Evolutionary conservation across 2,888 invertebrate species (phyloP), one percentile per base, ranked within the genome.

Genomic region (Callyntrura guangdongensis): DNA sequence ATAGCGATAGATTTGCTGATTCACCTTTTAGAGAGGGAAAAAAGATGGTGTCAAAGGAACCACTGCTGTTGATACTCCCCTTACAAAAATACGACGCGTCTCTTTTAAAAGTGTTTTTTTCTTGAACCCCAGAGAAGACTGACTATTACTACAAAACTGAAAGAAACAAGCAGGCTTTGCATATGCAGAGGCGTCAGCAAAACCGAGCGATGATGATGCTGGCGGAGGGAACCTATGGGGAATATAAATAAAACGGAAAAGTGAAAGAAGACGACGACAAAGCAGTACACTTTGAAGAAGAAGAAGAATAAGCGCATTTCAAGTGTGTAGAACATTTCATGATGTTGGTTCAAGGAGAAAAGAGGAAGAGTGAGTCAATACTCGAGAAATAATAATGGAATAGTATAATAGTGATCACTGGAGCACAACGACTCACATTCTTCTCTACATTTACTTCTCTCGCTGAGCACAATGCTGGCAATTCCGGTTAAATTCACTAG

Each of bases 321-420:
- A 36, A 72, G 12, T 45, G 45, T 64, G 69, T 3, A 59, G 17
- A 81, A 17, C 77, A 53, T 77, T 77, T 77, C 77, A 53, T 56
- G 79, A 72, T 36, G 36, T 36, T 36, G 36, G 36, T 36, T 36
- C 36, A 36, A 36, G 36, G 36, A 36, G 36, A 20, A 59, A 59
- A 1, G 17, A 59, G 59, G 17, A 6, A 53, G 53, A 49, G 64
- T 47, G 67, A 83, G 83, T 83, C 83, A 83, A 83, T 83, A 67
- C 83, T 83, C 67, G 6, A 49, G 49, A 59, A 83, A 67, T 83
- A 83, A 67, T 49, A 22, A 36, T 36, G 36, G 64, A 83, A 83
- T 67, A 22, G 67, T 67, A 83, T 64, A 83, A 83, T 67, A 67
- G 49, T 83, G 83, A 83, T 83, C 64, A 83, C 83, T 64, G 83